Evolutionary conservation across 1,140 invertebrate species (phyloP).

Genomic region (Yoshiicerus persimilis): DNA sequence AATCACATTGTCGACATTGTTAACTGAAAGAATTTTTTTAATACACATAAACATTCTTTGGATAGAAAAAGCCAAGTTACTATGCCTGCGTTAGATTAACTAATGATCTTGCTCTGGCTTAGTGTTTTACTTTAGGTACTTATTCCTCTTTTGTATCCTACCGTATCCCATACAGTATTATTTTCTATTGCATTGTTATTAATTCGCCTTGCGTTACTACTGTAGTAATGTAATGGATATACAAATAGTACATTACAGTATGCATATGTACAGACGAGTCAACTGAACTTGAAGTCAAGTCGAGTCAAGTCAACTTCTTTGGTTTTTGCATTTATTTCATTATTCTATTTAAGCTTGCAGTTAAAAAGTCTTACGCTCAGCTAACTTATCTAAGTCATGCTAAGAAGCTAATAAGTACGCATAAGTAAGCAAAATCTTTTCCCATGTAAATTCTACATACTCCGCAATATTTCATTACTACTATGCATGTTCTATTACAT

Average conservation of each 20-base stretch:
- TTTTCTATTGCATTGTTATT: too few species aligned
- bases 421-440: background rate
- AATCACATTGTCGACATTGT: constrained; percentile 14
- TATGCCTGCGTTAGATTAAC: background rate
- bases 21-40: background rate
- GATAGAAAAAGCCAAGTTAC: background rate
- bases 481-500: background rate
- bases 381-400: too few species aligned
- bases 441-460: background rate
- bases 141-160: too few species aligned
- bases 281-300: too few species aligned
- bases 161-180: too few species aligned
- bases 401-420: background rate
- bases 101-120: background rate
- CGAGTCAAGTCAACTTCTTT: background rate
- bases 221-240: too few species aligned
- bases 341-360: background rate
- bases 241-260: too few species aligned
- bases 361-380: too few species aligned
- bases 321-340: background rate
- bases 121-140: too few species aligned
- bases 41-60: background rate
- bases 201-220: too few species aligned
- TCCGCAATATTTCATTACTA: background rate
- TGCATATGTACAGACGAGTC: too few species aligned